A percentile compares a stretch with the other conserved stretches of the same genome.
Evolutionary conservation across 2,888 invertebrate species (phyloP).

Genomic region (Agrenia bidenticulata): DNA sequence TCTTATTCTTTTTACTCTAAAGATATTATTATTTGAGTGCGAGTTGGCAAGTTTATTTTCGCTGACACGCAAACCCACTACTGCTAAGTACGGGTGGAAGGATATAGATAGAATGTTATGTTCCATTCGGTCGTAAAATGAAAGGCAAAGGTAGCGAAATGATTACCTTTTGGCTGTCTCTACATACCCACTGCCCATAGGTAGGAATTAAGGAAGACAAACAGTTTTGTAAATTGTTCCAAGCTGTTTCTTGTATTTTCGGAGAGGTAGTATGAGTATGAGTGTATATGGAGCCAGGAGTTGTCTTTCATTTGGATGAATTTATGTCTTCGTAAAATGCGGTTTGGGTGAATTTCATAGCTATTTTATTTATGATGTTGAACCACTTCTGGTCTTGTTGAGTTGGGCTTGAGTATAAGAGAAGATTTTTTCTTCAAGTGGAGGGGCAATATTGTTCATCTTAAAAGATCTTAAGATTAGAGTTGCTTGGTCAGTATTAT

Average conservation of each 20-base stretch:
- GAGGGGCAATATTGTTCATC: no score
- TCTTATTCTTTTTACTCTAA: no score
- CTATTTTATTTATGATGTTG: constrained; percentile 8
- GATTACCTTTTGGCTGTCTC: neutral
- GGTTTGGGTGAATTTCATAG: constrained; percentile 9
- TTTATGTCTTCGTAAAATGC: constrained; percentile 7
- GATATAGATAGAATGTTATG: no score
- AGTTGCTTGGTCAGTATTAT: no score
- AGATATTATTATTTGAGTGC: no score
- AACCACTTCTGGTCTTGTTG: constrained; percentile 1
- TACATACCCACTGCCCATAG: neutral
- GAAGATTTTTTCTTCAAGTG: no score
- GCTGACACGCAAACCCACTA: constrained; percentile 5
- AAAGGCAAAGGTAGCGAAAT: no score
- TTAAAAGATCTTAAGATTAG: no score
- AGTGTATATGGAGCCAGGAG: neutral
- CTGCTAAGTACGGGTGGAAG: no score
- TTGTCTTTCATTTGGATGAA: neutral
- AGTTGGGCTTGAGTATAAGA: no score
- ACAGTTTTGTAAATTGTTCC: no score
- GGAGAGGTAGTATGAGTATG: neutral
- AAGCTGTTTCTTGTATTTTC: neutral
- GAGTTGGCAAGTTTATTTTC: constrained; percentile 16
- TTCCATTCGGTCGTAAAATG: no score
- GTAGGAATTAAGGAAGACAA: neutral